Conservation (phyloP, 1,140 invertebrate genomes). For the Euschistus heros region DNA sequence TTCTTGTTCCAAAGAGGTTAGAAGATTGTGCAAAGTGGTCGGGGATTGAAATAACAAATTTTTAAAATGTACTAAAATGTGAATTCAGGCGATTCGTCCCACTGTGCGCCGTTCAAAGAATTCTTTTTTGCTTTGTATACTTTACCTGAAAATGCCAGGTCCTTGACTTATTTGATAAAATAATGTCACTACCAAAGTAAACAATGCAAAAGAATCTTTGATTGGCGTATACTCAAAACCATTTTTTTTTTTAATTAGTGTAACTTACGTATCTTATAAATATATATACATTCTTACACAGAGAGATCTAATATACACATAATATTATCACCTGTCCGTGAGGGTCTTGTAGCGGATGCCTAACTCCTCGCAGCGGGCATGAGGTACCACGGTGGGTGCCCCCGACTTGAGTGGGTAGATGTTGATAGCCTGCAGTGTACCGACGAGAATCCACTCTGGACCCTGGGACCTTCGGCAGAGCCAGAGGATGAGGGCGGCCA, state of each 20-base stretch:
- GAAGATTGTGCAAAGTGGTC: too few relatives aligned
- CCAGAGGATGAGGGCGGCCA: neutral
- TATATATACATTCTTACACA: neutral
- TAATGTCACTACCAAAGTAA: too few relatives aligned
- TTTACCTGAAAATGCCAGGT: too few relatives aligned
- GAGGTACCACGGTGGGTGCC: neutral
- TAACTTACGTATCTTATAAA: neutral
- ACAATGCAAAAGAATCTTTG: too few relatives aligned
- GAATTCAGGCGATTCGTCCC: too few relatives aligned
- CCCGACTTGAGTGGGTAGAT: neutral
- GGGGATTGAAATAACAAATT: too few relatives aligned
- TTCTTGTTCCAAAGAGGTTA: too few relatives aligned
- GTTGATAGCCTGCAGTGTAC: neutral
- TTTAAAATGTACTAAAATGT: too few relatives aligned
- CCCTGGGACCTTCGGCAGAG: neutral
- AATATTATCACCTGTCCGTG: neutral
- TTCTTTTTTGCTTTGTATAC: too few relatives aligned
- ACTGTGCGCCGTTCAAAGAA: too few relatives aligned
- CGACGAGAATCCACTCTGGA: neutral
- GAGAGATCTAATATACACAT: neutral
- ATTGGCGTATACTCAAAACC: too few relatives aligned
- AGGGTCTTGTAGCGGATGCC: neutral
- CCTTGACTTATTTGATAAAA: too few relatives aligned
- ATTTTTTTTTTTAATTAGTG: neutral
- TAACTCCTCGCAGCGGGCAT: neutral